phyloP scores from a whole-genome alignment of 2,113 vertebrate genomes.

The Axis porcinus region DNA sequence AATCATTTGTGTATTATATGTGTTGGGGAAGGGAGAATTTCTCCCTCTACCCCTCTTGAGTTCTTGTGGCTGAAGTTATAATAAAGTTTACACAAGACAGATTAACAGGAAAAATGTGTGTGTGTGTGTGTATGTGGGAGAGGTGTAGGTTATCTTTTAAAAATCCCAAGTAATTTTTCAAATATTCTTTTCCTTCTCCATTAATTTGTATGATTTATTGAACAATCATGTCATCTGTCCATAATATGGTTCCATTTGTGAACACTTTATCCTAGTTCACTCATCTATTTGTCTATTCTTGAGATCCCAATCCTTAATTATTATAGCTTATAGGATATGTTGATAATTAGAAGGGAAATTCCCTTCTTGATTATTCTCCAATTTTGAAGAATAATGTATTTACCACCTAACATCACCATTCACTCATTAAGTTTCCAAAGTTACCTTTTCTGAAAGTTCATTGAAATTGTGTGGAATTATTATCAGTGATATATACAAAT shows the following conservation, averaged over 20 bases:
- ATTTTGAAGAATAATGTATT: background rate
- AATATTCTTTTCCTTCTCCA: background rate
- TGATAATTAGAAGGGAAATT: background rate
- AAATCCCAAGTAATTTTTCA: background rate
- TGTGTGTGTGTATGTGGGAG: background rate
- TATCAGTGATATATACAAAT: background rate
- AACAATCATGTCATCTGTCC: background rate
- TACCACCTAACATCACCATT: background rate
- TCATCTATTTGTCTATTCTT: background rate
- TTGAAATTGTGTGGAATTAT: background rate
- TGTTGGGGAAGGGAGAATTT: background rate
- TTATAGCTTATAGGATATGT: background rate
- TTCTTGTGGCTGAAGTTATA: background rate
- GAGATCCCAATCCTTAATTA: background rate
- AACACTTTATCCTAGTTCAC: background rate
- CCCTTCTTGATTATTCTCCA: background rate
- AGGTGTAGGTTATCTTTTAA: background rate
- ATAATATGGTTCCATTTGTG: background rate
- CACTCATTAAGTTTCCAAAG: background rate
- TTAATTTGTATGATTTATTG: background rate
- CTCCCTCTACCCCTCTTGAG: background rate
- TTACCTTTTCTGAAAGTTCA: background rate
- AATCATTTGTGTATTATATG: background rate
- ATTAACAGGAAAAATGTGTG: background rate
- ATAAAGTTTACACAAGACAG: background rate